Base-by-base conservation (phyloP, 2,888 invertebrate genomes). In the Noctua comes region DNA sequence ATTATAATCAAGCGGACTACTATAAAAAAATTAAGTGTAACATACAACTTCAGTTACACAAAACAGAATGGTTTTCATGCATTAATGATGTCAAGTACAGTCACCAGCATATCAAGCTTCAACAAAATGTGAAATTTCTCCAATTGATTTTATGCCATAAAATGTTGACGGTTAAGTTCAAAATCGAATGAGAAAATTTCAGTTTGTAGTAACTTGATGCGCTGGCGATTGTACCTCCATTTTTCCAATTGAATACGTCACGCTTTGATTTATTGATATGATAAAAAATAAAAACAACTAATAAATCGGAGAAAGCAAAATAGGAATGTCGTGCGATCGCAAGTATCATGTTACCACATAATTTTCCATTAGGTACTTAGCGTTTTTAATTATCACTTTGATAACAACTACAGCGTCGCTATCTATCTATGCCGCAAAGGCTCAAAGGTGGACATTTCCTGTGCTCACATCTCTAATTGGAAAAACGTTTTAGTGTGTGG, bases 21-120 rank as follows among this genome's bases (percentile, higher is more conserved):
- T 73, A 48, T 57, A 73, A 54, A 72, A 77, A 65, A n/a, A 51
- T 68, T 68, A 80, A 76, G 43, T 82, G 59, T 76, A 80, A 76
- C 72, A 79, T 68, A 83, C 18, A 62, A 66, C 46, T 70, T 75
- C 36, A 68, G 54, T 80, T 48, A 59, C 68, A 77, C 48, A 68
- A 78, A 72, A 83, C 57, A 73, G 36, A 69, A 89, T 81, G 82
- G 69, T 48, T 40, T 59, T 62, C 88, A 80, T 88, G 89, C 88
- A 85, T 71, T 81, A 80, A 89, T 88, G 77, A 81, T 74, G 51
- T 82, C 86, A 77, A 73, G 18, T 18, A 31, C 51, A 51, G 24
- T 51, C 51, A 1, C 48, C 5, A 48, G 2, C 48, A 18, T 21
- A 48, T 7, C 7, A 51, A 51, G 21, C 2, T 51, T 21, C 24